Percentiles rank a stretch among this genome's conserved stretches.
phyloP scores from a whole-genome alignment of 1,140 invertebrate species.

The Monochamus saltuarius region DNA sequence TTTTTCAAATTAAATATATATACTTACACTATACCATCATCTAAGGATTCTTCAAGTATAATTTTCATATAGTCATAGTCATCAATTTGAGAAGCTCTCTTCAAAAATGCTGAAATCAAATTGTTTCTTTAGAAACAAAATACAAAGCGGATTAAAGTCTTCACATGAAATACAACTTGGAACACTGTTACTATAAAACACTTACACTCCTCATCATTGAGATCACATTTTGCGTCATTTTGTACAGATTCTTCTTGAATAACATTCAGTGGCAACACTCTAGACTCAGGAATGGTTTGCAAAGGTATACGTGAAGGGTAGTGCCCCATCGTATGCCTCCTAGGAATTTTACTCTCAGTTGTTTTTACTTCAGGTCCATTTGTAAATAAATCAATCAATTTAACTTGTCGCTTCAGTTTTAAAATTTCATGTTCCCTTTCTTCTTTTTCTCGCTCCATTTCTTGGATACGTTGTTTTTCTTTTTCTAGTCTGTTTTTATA shows the following conservation, averaged over 20 bases:
- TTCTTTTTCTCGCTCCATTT: conserved; percentile 25
- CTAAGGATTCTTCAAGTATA: no score
- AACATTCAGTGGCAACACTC: no score
- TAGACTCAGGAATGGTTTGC: not conserved
- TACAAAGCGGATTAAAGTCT: no score
- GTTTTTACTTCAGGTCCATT: not conserved
- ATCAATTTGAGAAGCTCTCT: not conserved
- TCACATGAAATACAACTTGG: not conserved
- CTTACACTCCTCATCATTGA: not conserved
- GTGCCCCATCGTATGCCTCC: conserved; percentile 17
- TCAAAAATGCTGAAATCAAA: not conserved
- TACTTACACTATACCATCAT: no score
- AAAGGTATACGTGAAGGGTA: not conserved
- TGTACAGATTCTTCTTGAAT: not conserved
- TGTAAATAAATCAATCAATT: conserved; percentile 17
- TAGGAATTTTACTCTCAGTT: not conserved
- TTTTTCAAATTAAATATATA: not conserved
- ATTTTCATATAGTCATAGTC: not conserved
- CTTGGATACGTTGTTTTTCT: conserved; percentile 25
- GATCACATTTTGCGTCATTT: not conserved
- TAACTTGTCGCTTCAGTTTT: conserved; percentile 19
- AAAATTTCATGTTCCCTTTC: conserved; percentile 15
- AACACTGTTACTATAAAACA: no score
- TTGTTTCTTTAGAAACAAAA: no score
- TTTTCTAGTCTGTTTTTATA: conserved; percentile 27